Evolutionary conservation across 2,113 vertebrate genomes (phyloP).

Genomic region (Tragelaphus scriptus): DNA sequence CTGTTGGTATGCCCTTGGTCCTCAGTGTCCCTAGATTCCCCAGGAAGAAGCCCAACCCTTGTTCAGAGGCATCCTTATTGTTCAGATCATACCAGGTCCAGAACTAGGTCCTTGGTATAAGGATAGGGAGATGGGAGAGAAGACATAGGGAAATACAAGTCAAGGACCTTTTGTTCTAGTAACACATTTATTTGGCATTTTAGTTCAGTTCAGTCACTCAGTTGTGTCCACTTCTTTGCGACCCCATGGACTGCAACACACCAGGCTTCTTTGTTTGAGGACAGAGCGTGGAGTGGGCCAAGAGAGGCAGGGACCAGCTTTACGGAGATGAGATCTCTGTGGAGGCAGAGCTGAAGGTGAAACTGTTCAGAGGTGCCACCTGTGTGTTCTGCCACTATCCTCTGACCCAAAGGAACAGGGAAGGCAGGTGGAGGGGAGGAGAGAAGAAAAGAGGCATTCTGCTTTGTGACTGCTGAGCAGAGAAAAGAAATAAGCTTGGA

Average conservation of each 20-base stretch:
- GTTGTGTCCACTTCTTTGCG: not conserved
- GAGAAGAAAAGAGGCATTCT: not conserved
- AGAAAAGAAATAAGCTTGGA: not conserved
- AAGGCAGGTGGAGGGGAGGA: not conserved
- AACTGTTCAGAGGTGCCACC: not conserved
- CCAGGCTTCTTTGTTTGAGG: not conserved
- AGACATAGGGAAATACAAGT: not conserved
- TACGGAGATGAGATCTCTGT: not conserved
- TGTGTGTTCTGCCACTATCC: not conserved
- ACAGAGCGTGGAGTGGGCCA: rapidly evolving
- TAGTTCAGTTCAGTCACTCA: not conserved
- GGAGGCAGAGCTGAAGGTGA: not conserved
- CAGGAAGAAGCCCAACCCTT: not conserved
- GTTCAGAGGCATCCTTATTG: not conserved
- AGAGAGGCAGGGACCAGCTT: not conserved
- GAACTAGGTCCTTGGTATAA: not conserved
- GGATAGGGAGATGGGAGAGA: rapidly evolving
- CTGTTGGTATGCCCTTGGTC: not conserved
- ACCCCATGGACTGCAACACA: no score
- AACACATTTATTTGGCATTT: not conserved
- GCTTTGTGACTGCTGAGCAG: not conserved
- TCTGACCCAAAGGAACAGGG: not conserved
- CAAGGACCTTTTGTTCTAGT: not conserved
- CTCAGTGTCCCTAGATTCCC: not conserved
- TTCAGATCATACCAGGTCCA: not conserved